phyloP scores from a whole-genome alignment of 2,797 vertebrate species.

The Caiman crocodilus region DNA sequence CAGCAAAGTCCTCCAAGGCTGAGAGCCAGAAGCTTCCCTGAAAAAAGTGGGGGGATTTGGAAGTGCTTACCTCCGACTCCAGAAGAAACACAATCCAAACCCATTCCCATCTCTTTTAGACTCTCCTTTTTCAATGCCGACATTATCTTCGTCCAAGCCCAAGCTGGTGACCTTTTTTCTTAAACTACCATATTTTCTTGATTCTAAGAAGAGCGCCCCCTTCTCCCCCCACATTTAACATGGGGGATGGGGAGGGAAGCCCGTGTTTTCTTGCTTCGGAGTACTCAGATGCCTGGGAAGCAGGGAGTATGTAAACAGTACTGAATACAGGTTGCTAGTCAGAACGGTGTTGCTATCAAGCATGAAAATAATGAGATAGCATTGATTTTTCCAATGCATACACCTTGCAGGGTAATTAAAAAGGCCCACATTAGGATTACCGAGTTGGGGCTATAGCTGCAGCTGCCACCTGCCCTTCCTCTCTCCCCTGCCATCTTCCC shows the following conservation, averaged over 20 bases:
- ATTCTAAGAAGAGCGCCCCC: constrained; percentile 47
- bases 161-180: not conserved
- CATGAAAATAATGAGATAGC: no score
- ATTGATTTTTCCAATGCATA: no score
- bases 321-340: no score
- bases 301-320: no score
- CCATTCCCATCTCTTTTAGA: constrained; percentile 36
- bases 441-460: no score
- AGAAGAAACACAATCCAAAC: constrained; percentile 47
- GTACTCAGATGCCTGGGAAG: no score
- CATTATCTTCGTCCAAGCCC: constrained; percentile 63
- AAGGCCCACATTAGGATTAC: not conserved
- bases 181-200: constrained; percentile 18
- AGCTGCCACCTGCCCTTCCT: no score
- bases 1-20: not conserved
- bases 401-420: not conserved
- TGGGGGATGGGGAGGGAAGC: not conserved
- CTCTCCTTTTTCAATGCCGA: constrained; percentile 61
- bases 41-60: not conserved
- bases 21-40: not conserved
- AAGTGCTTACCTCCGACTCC: constrained; percentile 44
- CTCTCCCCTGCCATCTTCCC: no score
- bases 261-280: not conserved
- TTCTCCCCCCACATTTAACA: no score
- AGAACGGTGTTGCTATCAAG: no score